Conservation (phyloP, 2,888 invertebrate species). For the Auanema sp. region DNA sequence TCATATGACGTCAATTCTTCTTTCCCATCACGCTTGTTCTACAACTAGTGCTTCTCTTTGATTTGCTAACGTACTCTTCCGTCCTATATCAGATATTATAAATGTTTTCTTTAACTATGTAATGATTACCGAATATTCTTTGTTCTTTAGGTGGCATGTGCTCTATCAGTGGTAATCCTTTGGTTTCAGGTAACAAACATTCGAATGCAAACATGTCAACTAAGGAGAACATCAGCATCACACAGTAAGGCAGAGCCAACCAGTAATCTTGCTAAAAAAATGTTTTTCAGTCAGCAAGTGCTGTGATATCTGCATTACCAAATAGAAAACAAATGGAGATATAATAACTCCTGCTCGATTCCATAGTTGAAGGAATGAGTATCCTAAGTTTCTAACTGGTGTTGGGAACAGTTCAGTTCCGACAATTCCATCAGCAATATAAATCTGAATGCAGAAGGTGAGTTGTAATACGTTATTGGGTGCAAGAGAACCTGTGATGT, state of each 20-base stretch:
- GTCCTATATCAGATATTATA: too few species aligned
- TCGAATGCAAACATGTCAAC: slow-evolving; percentile 45
- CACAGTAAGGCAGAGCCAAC: slow-evolving; percentile 50
- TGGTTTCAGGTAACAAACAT: slow-evolving; percentile 53
- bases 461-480: not conserved
- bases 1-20: too few species aligned
- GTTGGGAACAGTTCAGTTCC: slow-evolving; percentile 58
- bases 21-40: too few species aligned
- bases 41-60: too few species aligned
- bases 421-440: slow-evolving; percentile 43
- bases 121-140: slow-evolving; percentile 32
- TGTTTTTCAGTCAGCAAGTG: not conserved
- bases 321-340: slow-evolving; percentile 51
- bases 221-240: slow-evolving; percentile 42
- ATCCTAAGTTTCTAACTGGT: slow-evolving; percentile 52
- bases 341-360: slow-evolving; percentile 53
- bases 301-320: slow-evolving; percentile 24
- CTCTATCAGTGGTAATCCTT: slow-evolving; percentile 47
- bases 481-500: slow-evolving; percentile 31
- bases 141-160: slow-evolving; percentile 47
- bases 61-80: too few species aligned
- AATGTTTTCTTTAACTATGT: too few species aligned
- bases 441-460: slow-evolving; percentile 20
- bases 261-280: slow-evolving; percentile 39
- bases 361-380: slow-evolving; percentile 50